phyloP scores from a whole-genome alignment of 2,797 vertebrate species.

The Muscicapa striata region DNA sequence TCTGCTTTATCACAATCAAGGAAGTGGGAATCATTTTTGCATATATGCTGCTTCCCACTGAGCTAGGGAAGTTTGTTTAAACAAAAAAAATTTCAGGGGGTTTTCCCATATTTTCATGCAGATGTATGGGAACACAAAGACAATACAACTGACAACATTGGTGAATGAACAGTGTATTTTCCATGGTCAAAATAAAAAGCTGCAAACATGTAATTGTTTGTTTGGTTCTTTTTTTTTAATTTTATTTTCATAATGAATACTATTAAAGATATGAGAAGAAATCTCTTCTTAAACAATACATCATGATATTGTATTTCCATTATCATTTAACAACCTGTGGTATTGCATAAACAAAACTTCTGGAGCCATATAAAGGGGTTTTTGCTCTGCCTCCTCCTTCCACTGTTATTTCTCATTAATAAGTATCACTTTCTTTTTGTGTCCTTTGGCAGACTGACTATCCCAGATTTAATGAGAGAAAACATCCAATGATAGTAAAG shows the following conservation, averaged over 20 bases:
- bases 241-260: background rate
- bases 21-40: background rate
- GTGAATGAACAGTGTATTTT: background rate
- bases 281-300: background rate
- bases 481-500: background rate
- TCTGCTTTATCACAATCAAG: background rate
- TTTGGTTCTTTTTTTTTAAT: background rate
- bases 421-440: background rate
- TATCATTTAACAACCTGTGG: background rate
- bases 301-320: background rate
- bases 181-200: background rate
- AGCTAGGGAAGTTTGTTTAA: background rate
- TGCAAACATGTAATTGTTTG: background rate
- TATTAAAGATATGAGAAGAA: background rate
- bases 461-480: conserved; percentile 14
- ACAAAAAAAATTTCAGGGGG: background rate
- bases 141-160: background rate
- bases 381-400: background rate
- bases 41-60: background rate
- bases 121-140: background rate
- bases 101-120: background rate
- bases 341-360: background rate
- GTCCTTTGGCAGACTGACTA: background rate
- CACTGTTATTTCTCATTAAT: background rate
- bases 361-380: background rate